These are phyloP conservation scores for Andrena chrysosceles DNA, from an alignment of 2,888 invertebrate species.

Conservation along the genomic window DNA sequence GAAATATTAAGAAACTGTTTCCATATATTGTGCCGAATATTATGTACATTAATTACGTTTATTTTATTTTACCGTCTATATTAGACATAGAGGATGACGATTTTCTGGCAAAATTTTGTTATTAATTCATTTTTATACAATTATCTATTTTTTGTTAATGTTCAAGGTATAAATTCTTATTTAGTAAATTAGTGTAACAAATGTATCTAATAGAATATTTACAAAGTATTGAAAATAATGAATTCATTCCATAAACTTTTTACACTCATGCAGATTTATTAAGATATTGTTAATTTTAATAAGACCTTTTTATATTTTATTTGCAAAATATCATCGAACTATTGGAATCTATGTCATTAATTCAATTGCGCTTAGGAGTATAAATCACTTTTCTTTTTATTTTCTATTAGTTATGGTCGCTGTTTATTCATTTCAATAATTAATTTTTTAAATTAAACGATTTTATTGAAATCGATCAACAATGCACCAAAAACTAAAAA, in stretches of 20 bases:
- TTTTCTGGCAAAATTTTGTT: neutral
- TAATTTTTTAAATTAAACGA: no score
- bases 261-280: constrained; percentile 3
- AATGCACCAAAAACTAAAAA: no score
- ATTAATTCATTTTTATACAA: neutral
- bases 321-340: neutral
- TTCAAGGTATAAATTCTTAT: constrained; percentile 4
- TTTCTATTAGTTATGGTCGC: neutral
- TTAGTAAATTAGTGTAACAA: neutral
- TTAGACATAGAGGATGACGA: neutral
- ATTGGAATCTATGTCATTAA: neutral
- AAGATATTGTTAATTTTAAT: neutral
- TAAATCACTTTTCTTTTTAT: neutral
- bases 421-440: neutral
- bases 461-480: no score
- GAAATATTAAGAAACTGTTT: constrained; percentile 12
- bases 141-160: neutral
- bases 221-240: neutral
- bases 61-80: constrained; percentile 1
- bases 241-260: neutral
- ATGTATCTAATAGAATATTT: constrained; percentile 17
- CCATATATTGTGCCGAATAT: constrained; percentile 4
- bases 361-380: neutral
- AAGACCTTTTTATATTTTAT: neutral
- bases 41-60: neutral